Percentiles rank a stretch among this genome's conserved stretches.
Conservation (phyloP, 2,113 vertebrate species). For the Opisthocomus hoazin region DNA sequence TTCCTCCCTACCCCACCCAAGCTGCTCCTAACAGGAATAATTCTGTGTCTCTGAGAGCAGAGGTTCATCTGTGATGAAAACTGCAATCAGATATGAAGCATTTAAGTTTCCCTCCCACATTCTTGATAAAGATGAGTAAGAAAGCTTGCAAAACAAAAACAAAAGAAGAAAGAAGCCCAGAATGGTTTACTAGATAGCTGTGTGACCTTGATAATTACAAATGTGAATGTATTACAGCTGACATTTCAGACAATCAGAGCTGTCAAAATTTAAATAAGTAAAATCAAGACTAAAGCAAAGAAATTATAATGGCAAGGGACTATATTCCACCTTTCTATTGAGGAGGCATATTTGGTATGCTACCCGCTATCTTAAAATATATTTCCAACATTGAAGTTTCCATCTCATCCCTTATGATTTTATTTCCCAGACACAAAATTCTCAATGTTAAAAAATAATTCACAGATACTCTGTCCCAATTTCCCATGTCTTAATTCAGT, state of each 20-base stretch:
- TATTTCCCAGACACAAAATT: background rate
- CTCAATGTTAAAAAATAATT: background rate
- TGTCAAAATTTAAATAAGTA: background rate
- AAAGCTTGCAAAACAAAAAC: background rate
- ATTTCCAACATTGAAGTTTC: background rate
- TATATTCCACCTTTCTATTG: background rate
- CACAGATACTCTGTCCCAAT: background rate
- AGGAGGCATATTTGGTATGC: background rate
- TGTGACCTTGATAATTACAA: background rate
- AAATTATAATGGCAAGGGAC: background rate
- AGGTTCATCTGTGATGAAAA: background rate
- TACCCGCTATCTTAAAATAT: background rate
- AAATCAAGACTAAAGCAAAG: background rate
- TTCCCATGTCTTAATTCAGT: background rate
- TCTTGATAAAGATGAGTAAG: background rate
- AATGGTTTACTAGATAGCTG: background rate
- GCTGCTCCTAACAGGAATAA: background rate
- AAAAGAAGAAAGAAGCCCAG: background rate
- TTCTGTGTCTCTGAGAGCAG: background rate
- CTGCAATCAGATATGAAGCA: background rate
- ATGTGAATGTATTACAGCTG: background rate
- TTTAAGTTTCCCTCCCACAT: background rate
- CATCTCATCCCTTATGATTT: background rate
- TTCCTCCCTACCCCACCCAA: background rate
- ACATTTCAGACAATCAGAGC: background rate